phyloP scores from a whole-genome alignment of 2,797 vertebrate genomes.

The Syngnathus acus region DNA sequence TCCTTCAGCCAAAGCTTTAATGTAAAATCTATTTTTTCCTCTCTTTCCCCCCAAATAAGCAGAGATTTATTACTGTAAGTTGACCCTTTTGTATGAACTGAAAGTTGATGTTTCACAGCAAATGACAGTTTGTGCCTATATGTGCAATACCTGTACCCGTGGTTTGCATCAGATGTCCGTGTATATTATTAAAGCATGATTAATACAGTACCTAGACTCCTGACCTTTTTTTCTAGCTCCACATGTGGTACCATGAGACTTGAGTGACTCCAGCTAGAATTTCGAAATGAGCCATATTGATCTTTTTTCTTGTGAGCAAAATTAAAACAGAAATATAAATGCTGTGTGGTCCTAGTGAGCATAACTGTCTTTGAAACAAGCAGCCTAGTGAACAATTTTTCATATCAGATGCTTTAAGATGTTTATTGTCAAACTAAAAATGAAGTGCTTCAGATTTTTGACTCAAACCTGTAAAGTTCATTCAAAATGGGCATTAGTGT shows the following conservation, averaged over 20 bases:
- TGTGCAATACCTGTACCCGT: constrained; percentile 72
- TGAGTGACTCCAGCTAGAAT: background rate
- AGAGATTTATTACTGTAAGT: constrained; percentile 49
- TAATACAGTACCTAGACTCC: constrained; percentile 25
- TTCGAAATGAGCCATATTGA: background rate
- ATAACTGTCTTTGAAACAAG: too few species aligned
- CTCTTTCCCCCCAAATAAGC: constrained; percentile 28
- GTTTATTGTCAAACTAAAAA: too few species aligned
- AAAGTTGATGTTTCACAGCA: constrained; percentile 53
- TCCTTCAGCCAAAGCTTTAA: constrained; percentile 71
- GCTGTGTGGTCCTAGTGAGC: background rate
- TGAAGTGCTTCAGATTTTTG: too few species aligned
- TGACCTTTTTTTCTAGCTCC: background rate
- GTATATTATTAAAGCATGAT: constrained; percentile 78
- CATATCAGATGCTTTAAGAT: too few species aligned
- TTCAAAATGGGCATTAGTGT: too few species aligned
- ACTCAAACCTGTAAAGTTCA: too few species aligned
- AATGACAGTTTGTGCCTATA: constrained; percentile 70
- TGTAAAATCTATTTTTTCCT: constrained; percentile 50
- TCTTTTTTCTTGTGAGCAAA: background rate
- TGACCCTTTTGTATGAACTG: constrained; percentile 53
- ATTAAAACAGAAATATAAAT: too few species aligned
- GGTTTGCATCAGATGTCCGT: constrained; percentile 64
- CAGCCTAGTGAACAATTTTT: too few species aligned
- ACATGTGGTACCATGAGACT: background rate